Evolutionary conservation across 2,888 invertebrate species (phyloP).

Genomic region (Eueremaeus valkanovi): DNA sequence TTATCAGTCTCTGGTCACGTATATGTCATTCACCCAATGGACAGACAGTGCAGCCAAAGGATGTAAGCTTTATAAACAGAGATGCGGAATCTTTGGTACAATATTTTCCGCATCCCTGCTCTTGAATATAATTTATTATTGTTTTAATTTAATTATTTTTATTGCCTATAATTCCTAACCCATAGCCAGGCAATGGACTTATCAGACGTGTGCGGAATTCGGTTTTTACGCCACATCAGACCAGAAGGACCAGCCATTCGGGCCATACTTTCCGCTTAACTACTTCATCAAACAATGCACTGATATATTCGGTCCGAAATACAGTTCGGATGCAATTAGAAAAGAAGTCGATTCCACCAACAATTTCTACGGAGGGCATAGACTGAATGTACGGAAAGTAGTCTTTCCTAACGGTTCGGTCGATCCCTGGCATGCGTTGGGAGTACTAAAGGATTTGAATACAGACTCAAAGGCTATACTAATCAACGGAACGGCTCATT

Average conservation of each 20-base stretch:
- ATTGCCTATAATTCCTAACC: not conserved
- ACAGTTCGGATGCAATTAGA: conserved; percentile 61
- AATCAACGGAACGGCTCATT: conserved; percentile 69
- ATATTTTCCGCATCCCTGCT: no score
- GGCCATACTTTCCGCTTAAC: conserved; percentile 67
- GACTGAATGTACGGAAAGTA: conserved; percentile 66
- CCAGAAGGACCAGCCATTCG: conserved; percentile 63
- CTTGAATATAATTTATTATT: conserved; percentile 35
- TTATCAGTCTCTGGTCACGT: conserved; percentile 69
- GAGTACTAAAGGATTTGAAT: conserved; percentile 52
- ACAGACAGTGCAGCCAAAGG: conserved; percentile 59
- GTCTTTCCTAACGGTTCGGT: conserved; percentile 82
- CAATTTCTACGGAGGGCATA: conserved; percentile 66
- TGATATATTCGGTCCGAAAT: conserved; percentile 63
- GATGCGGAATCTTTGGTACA: no score
- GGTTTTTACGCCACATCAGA: conserved; percentile 90
- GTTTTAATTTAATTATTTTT: not conserved
- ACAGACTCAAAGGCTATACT: conserved; percentile 52
- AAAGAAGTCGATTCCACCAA: conserved; percentile 68
- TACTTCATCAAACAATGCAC: conserved; percentile 76
- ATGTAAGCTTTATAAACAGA: conserved; percentile 53
- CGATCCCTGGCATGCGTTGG: conserved; percentile 62
- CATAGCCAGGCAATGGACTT: conserved; percentile 76
- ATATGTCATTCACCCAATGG: conserved; percentile 64
- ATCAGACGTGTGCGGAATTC: conserved; percentile 93